Percentiles rank a stretch among this genome's conserved stretches.
Conservation (phyloP, 2,797 vertebrate species). For the Acestrorhynchus altus region DNA sequence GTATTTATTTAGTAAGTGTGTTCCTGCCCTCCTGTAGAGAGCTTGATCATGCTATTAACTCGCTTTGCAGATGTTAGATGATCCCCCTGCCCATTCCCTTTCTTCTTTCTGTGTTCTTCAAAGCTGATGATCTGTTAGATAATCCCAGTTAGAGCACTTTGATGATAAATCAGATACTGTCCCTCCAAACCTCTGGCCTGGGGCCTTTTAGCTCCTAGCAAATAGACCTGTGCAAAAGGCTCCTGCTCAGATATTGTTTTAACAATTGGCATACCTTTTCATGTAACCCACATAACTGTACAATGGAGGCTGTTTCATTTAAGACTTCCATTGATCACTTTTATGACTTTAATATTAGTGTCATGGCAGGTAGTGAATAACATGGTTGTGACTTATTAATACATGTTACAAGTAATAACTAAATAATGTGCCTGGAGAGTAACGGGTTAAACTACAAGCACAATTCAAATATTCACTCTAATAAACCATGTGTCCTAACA, state of each 20-base stretch:
- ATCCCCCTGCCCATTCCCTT: not conserved
- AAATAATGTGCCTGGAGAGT: not conserved
- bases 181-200: not conserved
- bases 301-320: not conserved
- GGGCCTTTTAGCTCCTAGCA: not conserved
- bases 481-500: not conserved
- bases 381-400: not conserved
- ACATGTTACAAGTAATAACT: too few species aligned
- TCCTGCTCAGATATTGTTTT: not conserved
- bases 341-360: not conserved
- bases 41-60: constrained; percentile 29
- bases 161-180: constrained; percentile 30
- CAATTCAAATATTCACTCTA: too few species aligned
- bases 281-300: not conserved
- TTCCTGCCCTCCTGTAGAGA: not conserved
- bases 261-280: not conserved
- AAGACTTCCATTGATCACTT: not conserved
- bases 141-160: constrained; percentile 9
- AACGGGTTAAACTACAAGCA: too few species aligned
- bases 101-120: constrained; percentile 9
- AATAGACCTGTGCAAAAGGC: constrained; percentile 1
- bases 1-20: not conserved
- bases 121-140: constrained; percentile 5
- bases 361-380: not conserved
- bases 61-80: constrained; percentile 17